Percentiles rank a stretch among this genome's conserved stretches.
phyloP scores from a whole-genome alignment of 2,113 vertebrate genomes.

The Acrocephalus kingi region DNA sequence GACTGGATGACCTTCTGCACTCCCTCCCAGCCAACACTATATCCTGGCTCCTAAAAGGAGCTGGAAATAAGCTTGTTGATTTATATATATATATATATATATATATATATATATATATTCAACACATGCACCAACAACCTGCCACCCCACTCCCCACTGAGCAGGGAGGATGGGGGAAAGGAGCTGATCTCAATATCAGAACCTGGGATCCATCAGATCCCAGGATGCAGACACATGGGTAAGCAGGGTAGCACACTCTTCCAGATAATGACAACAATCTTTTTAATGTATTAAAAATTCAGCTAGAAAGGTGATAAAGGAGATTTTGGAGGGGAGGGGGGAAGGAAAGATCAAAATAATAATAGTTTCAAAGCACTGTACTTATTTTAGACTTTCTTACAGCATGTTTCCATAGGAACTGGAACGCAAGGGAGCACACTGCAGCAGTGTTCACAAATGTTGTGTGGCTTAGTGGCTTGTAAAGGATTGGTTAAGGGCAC shows the following conservation, averaged over 20 bases:
- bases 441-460: constrained; percentile 28
- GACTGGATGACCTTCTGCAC: neutral
- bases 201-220: neutral
- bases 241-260: neutral
- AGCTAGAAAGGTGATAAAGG: neutral
- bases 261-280: neutral
- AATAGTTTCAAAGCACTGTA: constrained; percentile 46
- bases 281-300: neutral
- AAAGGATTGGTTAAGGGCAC: neutral
- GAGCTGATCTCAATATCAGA: neutral
- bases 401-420: constrained; percentile 69
- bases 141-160: neutral
- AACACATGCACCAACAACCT: neutral
- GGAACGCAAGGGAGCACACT: constrained; percentile 1
- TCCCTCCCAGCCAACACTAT: neutral
- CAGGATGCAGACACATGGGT: neutral
- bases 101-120: neutral
- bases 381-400: constrained; percentile 56
- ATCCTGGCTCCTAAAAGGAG: neutral
- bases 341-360: constrained; percentile 37
- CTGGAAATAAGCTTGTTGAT: neutral
- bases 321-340: neutral
- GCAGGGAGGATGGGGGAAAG: neutral
- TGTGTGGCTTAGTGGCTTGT: neutral
- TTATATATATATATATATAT: too few relatives aligned